Base-by-base conservation (phyloP, 2,113 vertebrate species). In the Poeciliopsis occidentalis region DNA sequence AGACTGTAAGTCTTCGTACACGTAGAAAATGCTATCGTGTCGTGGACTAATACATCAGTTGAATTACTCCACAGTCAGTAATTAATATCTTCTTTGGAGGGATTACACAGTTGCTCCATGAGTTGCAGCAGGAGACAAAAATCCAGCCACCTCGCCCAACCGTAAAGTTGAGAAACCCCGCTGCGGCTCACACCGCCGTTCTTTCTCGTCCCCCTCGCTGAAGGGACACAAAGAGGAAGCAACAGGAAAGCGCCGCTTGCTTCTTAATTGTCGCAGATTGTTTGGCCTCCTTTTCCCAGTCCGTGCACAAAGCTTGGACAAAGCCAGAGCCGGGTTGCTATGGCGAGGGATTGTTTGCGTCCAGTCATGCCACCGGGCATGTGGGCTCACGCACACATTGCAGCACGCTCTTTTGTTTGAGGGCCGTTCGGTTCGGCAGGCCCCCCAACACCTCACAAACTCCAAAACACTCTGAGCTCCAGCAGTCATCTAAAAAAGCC, bases 311-410 rank as follows among this genome's bases (percentile, higher is more conserved):
- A 84, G 77, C 70, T 62, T 3, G 76, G 82, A 94, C 93, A 93
- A 94, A 92, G 87, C 84, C 82, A 3, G 72, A 47, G 87, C 83
- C 65, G 63, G 24, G 88, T 93, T 39, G 67, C 91, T 85, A 92
- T 93, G 90, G 92, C 51, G 90, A 93, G 71, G 90, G 88, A 93
- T 94, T 94, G 93, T 94, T 93, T 92, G 92, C 88, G 82, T 92
- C 89, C 91, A 93, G 87, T 89, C 90, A 93, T 90, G 88, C 88
- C 37, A 74, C 76, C 75, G 27, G 76, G 84, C 88, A 88, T 92
- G 89, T 79, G 87, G 73, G 64, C 76, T 60, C 83, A 71, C 60
- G 37, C 82, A 82, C 70, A 81, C 72, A 79, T 76, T 80, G 62
- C 51, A 65, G 66, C 73, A 51, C 51, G 68, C 81, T 79, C 87